Evolutionary conservation across 1,140 invertebrate species (phyloP).

Genomic region (Phthorimaea operculella): DNA sequence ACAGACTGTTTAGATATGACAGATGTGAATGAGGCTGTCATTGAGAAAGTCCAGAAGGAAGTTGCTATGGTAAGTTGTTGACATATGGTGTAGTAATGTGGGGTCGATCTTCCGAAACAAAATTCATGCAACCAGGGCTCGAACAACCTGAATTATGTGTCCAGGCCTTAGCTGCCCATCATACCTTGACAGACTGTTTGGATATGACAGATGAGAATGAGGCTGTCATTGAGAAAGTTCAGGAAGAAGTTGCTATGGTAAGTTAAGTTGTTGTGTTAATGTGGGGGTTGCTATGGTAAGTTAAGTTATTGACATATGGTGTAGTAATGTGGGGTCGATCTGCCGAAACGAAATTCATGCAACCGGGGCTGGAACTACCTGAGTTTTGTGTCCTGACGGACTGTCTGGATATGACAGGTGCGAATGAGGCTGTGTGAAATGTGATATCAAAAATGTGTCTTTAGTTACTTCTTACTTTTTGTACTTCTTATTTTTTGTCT

Average conservation of each 20-base stretch:
- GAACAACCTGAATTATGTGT: slow-evolving; percentile 60
- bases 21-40: slow-evolving; percentile 24
- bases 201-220: slow-evolving; percentile 32
- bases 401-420: slow-evolving; percentile 37
- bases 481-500: too few species aligned
- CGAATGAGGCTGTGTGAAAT: slow-evolving; percentile 28
- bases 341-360: slow-evolving; percentile 66
- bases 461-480: too few species aligned
- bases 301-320: too few species aligned
- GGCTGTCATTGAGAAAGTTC: slow-evolving; percentile 38
- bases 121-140: slow-evolving; percentile 66
- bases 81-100: too few species aligned
- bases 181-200: too few species aligned
- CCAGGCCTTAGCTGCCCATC: too few species aligned
- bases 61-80: slow-evolving; percentile 20
- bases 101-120: slow-evolving; percentile 65
- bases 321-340: too few species aligned
- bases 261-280: too few species aligned
- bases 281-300: too few species aligned
- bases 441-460: too few species aligned
- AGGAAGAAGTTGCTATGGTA: slow-evolving; percentile 25
- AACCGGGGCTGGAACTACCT: slow-evolving; percentile 51
- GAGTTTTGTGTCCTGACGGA: slow-evolving; percentile 62
- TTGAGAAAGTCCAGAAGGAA: slow-evolving; percentile 38
- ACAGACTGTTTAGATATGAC: slow-evolving; percentile 51